Percentiles rank a stretch among this genome's conserved stretches.
Evolutionary conservation across 2,888 invertebrate species (phyloP).

Genomic region (Chloroclystis v-ata): DNA sequence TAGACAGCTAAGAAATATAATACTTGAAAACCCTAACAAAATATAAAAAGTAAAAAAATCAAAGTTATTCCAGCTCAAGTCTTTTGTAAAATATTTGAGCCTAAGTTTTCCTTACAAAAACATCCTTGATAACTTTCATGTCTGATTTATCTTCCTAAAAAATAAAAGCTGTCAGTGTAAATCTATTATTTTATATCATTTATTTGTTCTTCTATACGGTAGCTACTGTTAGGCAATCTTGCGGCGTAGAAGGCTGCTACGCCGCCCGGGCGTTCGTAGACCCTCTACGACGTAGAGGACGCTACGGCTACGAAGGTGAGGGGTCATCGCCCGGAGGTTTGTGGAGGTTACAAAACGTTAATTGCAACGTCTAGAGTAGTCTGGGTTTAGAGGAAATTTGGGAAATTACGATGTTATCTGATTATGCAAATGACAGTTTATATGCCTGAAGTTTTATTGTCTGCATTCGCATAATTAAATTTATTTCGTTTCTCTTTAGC

Average conservation of each 20-base stretch:
- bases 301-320: slow-evolving; percentile 33
- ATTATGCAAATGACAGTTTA: neutral
- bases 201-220: neutral
- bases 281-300: slow-evolving; percentile 30
- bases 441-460: no score
- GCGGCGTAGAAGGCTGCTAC: slow-evolving; percentile 6
- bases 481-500: no score
- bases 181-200: neutral
- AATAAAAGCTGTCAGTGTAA: no score
- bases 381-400: neutral
- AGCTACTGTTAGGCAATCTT: neutral
- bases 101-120: no score
- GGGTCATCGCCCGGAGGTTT: slow-evolving; percentile 15
- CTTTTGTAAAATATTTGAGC: no score
- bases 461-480: no score
- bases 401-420: neutral
- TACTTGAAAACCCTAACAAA: no score
- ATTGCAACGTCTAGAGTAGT: neutral
- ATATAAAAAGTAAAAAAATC: no score
- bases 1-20: no score
- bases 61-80: no score
- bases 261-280: slow-evolving; percentile 33
- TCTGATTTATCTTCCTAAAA: no score
- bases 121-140: no score
- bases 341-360: slow-evolving; percentile 3